Percentiles rank a stretch among this genome's conserved stretches.
These are phyloP conservation scores for Tachuris rubrigastra DNA, from an alignment of 2,113 vertebrate genomes.

Conservation along the genomic window DNA sequence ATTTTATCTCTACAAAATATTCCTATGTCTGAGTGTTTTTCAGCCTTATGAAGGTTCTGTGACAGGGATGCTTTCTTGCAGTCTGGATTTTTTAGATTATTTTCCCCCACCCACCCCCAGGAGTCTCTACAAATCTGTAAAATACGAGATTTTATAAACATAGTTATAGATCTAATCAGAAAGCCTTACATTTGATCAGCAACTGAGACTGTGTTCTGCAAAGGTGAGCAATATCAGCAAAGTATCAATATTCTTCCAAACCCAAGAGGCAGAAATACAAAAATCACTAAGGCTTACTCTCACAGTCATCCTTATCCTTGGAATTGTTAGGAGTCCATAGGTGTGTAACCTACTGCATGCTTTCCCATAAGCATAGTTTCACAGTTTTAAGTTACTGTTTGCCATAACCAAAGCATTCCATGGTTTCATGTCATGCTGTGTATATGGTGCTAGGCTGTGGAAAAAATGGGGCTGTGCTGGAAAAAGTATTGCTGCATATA, in stretches of 20 bases:
- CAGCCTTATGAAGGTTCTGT: not conserved
- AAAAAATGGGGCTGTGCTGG: not conserved
- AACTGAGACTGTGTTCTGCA: accelerated
- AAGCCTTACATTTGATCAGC: not conserved
- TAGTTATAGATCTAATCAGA: not conserved
- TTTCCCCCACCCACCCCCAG: not conserved
- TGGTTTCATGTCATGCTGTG: accelerated
- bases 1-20: not conserved
- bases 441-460: not conserved
- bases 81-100: not conserved
- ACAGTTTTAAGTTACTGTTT: not conserved
- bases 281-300: not conserved
- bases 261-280: not conserved
- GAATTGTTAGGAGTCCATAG: not conserved
- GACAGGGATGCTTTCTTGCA: not conserved
- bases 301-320: no score
- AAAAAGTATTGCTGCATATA: not conserved
- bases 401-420: not conserved
- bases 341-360: not conserved
- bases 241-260: not conserved
- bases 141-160: not conserved
- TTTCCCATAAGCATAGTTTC: not conserved
- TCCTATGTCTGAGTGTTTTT: not conserved
- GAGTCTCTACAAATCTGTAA: not conserved
- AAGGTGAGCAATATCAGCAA: not conserved